Evolutionary conservation across 2,888 invertebrate species (phyloP), one percentile per base, ranked within the genome.

Genomic region (Incurvaria masculella): DNA sequence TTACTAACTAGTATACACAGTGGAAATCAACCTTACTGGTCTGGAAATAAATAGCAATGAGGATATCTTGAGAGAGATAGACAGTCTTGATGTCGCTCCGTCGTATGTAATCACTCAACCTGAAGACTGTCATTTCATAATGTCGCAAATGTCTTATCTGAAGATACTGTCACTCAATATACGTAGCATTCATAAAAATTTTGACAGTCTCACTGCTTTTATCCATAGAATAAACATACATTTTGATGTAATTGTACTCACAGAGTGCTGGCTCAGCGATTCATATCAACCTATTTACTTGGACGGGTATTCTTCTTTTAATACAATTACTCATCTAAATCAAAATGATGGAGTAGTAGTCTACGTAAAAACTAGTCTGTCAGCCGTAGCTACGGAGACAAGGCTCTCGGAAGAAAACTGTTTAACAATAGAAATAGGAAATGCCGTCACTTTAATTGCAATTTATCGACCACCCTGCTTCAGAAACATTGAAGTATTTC

Each of bases 391-490:
- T 39, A 11, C 27, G 2, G 46, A 46, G 21, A 21, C 46, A 4
- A 21, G 6, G 4, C 2, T 46, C 10, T 23, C 21, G 2, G 3
- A 46, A 40, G 46, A 18, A 16, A 46, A 46, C 23, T 46, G 41
- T 41, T 21, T 46, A 5, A 21, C 17, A 14, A 4, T 46, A 8
- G 46, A 46, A 16, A 46, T 46, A 1, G 23, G 40, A n/a, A 40
- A 46, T 11, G 3, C 16, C 17, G 6, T 18, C 2, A 46, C 46
- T 21, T 1, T 46, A 21, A 2, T 46, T 8, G 46, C 21, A 19
- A 21, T 46, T n/a, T 46, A 46, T 40, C 46, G 46, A 5, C 40
- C 46, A 3, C 44, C 48, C 20, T 48, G 26, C 18, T 44, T 44
- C 23, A 10, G 39, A 18, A 20, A 40, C 39, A 21, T 20, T 16